Conservation (phyloP, 35 echinoderm and acorn worm species). For the Stichopus chloronotus region DNA sequence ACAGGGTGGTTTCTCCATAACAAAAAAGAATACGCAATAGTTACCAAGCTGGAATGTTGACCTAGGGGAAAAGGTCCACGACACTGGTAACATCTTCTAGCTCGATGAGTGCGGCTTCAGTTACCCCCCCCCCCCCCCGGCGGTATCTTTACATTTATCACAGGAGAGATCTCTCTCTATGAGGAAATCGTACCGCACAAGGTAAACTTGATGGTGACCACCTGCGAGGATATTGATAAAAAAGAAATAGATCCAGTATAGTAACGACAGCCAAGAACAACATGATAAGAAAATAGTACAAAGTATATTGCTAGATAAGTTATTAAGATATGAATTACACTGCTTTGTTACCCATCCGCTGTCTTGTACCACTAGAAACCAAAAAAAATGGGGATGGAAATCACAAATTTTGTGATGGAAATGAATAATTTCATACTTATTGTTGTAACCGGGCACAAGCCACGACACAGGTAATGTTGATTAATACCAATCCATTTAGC, state of each 20-base stretch:
- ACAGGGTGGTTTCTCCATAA: conserved; percentile 11
- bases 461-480: neutral
- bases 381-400: neutral
- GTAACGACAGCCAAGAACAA: neutral
- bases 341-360: neutral
- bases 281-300: neutral
- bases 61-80: neutral
- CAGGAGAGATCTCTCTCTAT: no score
- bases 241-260: neutral
- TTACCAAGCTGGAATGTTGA: neutral
- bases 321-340: neutral
- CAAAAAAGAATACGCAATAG: neutral
- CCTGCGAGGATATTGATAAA: neutral
- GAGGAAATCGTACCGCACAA: neutral
- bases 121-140: no score
- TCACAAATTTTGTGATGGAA: neutral
- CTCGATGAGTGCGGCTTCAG: neutral
- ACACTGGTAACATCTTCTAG: neutral
- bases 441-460: neutral
- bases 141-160: neutral
- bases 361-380: neutral
- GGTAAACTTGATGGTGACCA: conserved; percentile 28
- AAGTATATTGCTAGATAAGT: neutral
- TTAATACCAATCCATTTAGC: neutral
- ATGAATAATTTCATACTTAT: neutral